Conservation (phyloP, 2,113 vertebrate genomes). For the Pyxicephalus adspersus region DNA sequence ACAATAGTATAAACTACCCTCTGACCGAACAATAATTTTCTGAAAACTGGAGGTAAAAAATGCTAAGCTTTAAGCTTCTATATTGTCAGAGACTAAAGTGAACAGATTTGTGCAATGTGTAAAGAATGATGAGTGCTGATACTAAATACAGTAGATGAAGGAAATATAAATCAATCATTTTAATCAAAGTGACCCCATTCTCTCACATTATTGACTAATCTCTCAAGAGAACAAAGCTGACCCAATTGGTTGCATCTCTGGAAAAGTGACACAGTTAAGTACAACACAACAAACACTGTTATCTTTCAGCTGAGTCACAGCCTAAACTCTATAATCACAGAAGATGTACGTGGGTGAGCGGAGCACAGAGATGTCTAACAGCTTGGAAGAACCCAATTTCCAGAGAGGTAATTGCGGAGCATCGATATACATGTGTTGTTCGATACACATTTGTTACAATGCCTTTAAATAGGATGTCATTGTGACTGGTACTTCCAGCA, state of each 20-base stretch:
- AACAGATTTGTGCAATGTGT: too few species aligned
- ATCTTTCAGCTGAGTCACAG: conserved; percentile 2
- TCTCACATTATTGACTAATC: too few species aligned
- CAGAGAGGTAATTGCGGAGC: conserved; percentile 4
- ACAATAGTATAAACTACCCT: too few species aligned
- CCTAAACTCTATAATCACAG: conserved; percentile 6
- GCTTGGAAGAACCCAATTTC: not conserved
- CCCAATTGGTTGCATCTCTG: not conserved
- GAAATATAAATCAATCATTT: too few species aligned
- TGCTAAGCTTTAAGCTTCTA: too few species aligned
- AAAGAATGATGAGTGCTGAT: too few species aligned
- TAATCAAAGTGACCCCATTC: too few species aligned
- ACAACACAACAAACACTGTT: not conserved
- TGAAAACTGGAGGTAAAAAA: too few species aligned
- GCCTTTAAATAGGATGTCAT: not conserved
- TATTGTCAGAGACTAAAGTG: too few species aligned
- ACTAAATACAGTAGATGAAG: too few species aligned
- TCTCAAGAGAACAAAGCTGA: not conserved
- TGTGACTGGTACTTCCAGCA: not conserved
- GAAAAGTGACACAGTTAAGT: not conserved
- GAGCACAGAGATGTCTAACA: conserved; percentile 8
- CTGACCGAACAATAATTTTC: too few species aligned
- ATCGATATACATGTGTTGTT: not conserved
- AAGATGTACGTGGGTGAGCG: conserved; percentile 10
- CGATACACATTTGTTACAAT: not conserved